Conservation (phyloP, 2,888 invertebrate genomes). For the Pachycephus smyrnensis region DNA sequence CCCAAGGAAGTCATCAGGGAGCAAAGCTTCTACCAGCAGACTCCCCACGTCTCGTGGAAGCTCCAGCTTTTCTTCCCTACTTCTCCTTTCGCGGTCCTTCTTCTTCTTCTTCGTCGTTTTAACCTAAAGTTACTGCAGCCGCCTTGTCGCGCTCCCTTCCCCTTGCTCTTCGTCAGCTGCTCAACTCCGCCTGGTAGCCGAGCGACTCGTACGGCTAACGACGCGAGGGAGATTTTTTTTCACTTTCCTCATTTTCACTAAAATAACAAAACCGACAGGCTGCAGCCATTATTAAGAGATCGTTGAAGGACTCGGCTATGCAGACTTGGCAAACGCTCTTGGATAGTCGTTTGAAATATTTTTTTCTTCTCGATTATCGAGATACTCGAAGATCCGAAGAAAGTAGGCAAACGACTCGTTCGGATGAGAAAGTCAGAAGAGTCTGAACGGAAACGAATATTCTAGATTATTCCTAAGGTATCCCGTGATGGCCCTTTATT, state of each 20-base stretch:
- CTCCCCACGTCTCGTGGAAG: not conserved
- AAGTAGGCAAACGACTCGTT: not conserved
- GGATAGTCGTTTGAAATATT: not conserved
- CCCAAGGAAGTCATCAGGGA: slow-evolving; percentile 3
- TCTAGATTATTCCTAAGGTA: not conserved
- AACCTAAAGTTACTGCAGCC: not conserved
- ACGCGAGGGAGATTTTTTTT: not conserved
- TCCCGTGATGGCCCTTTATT: not conserved
- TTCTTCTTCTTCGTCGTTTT: slow-evolving; percentile 32
- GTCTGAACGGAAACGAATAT: not conserved
- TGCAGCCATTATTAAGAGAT: not conserved
- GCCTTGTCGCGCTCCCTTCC: not conserved
- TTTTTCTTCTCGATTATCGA: not conserved
- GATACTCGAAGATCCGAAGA: not conserved
- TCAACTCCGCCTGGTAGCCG: not conserved
- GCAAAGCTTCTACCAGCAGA: not conserved
- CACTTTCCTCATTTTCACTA: not conserved
- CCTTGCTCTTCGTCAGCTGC: not conserved
- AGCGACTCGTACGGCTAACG: not conserved
- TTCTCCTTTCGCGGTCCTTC: slow-evolving; percentile 20
- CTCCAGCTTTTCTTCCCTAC: slow-evolving; percentile 21
- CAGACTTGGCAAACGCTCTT: not conserved
- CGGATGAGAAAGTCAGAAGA: not conserved
- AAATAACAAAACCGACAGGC: not conserved
- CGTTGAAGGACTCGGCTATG: not conserved